phyloP scores from a whole-genome alignment of 1,140 invertebrate genomes.

The Lordiphosa clarofinis region DNA sequence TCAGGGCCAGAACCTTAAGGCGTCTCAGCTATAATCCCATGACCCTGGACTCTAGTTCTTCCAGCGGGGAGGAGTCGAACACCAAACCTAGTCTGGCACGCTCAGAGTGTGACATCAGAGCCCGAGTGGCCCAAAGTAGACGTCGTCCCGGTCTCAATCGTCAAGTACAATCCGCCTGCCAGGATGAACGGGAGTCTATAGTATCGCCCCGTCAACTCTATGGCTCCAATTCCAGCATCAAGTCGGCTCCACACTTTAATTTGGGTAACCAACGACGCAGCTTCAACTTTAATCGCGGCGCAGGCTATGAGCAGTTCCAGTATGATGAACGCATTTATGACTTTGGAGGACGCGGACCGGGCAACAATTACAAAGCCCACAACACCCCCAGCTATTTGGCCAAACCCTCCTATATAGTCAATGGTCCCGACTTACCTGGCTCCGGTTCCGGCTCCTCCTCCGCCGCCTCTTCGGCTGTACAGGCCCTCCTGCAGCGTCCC shows the following conservation, averaged over 20 bases:
- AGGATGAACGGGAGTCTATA: constrained; percentile 60
- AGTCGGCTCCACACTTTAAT: constrained; percentile 80
- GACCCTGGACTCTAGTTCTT: constrained; percentile 79
- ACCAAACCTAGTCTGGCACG: constrained; percentile 75
- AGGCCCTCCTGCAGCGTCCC: constrained; percentile 27
- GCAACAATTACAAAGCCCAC: constrained; percentile 57
- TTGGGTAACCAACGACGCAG: constrained; percentile 56
- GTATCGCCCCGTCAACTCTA: constrained; percentile 71
- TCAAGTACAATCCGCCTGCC: constrained; percentile 61
- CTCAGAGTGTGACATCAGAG: constrained; percentile 79
- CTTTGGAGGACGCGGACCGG: constrained; percentile 73
- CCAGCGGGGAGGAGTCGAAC: constrained; percentile 62
- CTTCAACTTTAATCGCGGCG: constrained; percentile 35
- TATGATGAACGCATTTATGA: constrained; percentile 77
- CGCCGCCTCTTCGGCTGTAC: constrained; percentile 34
- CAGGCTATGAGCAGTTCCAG: constrained; percentile 58
- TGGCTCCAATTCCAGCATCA: constrained; percentile 80
- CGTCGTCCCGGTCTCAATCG: constrained; percentile 59
- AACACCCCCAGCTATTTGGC: constrained; percentile 9
- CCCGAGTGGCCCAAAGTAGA: constrained; percentile 50
- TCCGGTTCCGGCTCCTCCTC: constrained; percentile 71
- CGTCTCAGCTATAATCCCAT: constrained; percentile 82
- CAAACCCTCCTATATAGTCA: constrained; percentile 40
- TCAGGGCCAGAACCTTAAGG: constrained; percentile 81
- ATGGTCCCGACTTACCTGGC: constrained; percentile 28